Evolutionary conservation across 2,888 invertebrate genomes (phyloP).

Genomic region (Drosophila falleni): DNA sequence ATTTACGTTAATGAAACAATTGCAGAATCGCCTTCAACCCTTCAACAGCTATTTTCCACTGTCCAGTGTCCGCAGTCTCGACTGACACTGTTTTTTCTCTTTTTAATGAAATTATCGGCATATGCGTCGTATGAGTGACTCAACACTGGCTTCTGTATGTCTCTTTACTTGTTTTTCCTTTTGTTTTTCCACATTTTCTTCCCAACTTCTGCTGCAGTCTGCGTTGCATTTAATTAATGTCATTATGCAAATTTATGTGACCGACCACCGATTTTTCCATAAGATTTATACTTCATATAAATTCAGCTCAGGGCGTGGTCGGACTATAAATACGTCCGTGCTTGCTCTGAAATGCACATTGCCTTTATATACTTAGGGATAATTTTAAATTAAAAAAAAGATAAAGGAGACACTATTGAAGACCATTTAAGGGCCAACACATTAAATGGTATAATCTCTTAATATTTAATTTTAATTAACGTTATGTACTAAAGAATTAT

Average conservation of each 20-base stretch:
- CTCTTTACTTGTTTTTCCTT: slow-evolving; percentile 3
- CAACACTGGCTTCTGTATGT: slow-evolving; percentile 14
- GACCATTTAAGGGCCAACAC: not conserved
- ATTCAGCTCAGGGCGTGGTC: slow-evolving; percentile 40
- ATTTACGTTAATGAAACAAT: slow-evolving; percentile 79
- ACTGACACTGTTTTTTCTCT: slow-evolving; percentile 16
- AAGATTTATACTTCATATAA: slow-evolving; percentile 70
- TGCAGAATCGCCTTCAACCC: slow-evolving; percentile 27
- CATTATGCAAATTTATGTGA: slow-evolving; percentile 77
- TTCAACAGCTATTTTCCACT: slow-evolving; percentile 14
- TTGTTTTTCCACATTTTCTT: slow-evolving; percentile 4
- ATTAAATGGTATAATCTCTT: slow-evolving; percentile 23
- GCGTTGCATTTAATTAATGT: slow-evolving; percentile 75
- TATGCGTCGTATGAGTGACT: slow-evolving; percentile 64
- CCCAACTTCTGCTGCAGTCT: slow-evolving; percentile 25
- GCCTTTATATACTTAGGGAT: slow-evolving; percentile 31
- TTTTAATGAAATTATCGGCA: slow-evolving; percentile 73
- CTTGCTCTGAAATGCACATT: slow-evolving; percentile 24
- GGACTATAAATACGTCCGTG: slow-evolving; percentile 21
- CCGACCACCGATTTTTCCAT: slow-evolving; percentile 42
- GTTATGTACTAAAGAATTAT: not conserved
- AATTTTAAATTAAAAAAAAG: slow-evolving; percentile 6
- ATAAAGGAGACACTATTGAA: slow-evolving; percentile 4
- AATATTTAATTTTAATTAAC: slow-evolving; percentile 35
- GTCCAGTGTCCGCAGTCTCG: slow-evolving; percentile 3